phyloP scores from a whole-genome alignment of 2,113 vertebrate species.

The Campylorhamphus procurvoides region DNA sequence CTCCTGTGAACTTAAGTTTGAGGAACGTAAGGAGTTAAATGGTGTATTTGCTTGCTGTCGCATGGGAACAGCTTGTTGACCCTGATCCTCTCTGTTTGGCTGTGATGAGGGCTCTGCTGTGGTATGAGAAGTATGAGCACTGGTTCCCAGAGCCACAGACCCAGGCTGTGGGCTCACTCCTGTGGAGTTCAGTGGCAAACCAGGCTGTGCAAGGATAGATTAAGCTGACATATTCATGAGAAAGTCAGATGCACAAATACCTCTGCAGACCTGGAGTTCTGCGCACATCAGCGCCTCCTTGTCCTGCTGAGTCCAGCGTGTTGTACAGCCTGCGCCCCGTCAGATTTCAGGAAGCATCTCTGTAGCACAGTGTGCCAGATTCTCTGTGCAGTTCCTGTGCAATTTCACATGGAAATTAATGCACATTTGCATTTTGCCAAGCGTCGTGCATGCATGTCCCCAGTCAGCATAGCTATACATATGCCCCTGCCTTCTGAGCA shows the following conservation, averaged over 20 bases:
- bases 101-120: not conserved
- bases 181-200: not conserved
- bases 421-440: not conserved
- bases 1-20: not conserved
- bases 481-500: not conserved
- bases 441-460: fast-evolving
- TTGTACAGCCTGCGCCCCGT: not conserved
- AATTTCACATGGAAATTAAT: slow-evolving; percentile 31
- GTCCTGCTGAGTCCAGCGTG: not conserved
- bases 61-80: slow-evolving; percentile 48
- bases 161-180: not conserved
- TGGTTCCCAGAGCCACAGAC: not conserved
- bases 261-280: not conserved
- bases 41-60: not conserved
- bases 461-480: not conserved
- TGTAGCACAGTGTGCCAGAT: not conserved
- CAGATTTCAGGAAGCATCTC: not conserved
- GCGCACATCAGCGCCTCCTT: not conserved
- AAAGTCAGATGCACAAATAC: not conserved
- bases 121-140: not conserved
- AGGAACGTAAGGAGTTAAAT: slow-evolving; percentile 20
- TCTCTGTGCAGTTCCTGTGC: not conserved
- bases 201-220: not conserved
- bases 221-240: not conserved
- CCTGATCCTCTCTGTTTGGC: slow-evolving; percentile 9